A percentile compares a stretch with the other conserved stretches of the same genome.
Evolutionary conservation across 2,797 vertebrate species (phyloP).

Genomic region (Oreonectes daqikongensis): DNA sequence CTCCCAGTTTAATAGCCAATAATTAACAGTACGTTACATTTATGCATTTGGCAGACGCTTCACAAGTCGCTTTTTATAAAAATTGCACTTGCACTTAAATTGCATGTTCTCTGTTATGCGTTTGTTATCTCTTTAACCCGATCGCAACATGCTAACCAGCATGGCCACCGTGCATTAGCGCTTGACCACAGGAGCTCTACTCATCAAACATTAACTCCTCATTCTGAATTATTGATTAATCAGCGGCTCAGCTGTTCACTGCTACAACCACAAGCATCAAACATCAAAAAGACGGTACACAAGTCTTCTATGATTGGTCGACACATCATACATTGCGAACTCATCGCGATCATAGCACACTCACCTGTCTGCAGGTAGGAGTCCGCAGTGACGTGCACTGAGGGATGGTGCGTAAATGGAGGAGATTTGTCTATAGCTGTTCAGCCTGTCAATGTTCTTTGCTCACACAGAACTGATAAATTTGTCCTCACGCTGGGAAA

Average conservation of each 20-base stretch:
- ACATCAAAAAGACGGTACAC: slow-evolving; percentile 59
- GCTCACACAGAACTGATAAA: slow-evolving; percentile 47
- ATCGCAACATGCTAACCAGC: slow-evolving; percentile 65
- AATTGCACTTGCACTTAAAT: too few relatives aligned
- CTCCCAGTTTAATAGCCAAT: not conserved
- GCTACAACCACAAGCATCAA: slow-evolving; percentile 76
- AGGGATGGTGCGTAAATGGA: slow-evolving; percentile 13
- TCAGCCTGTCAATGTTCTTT: slow-evolving; percentile 21
- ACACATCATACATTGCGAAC: not conserved
- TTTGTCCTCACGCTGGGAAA: slow-evolving; percentile 41
- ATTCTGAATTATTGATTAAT: slow-evolving; percentile 84
- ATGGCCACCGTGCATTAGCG: slow-evolving; percentile 76
- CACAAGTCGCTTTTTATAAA: too few relatives aligned
- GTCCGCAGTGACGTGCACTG: not conserved
- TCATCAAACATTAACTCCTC: slow-evolving; percentile 82
- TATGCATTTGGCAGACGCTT: too few relatives aligned
- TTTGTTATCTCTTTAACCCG: slow-evolving; percentile 28
- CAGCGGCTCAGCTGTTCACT: slow-evolving; percentile 73
- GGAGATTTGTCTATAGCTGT: slow-evolving; percentile 42
- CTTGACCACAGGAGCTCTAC: slow-evolving; percentile 80
- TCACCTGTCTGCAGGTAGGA: slow-evolving; percentile 20
- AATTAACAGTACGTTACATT: too few relatives aligned
- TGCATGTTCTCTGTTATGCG: not conserved
- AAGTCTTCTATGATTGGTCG: slow-evolving; percentile 23
- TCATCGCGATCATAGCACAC: not conserved